Conservation (phyloP, 2,888 invertebrate species). For the Bhutanitis thaidina region DNA sequence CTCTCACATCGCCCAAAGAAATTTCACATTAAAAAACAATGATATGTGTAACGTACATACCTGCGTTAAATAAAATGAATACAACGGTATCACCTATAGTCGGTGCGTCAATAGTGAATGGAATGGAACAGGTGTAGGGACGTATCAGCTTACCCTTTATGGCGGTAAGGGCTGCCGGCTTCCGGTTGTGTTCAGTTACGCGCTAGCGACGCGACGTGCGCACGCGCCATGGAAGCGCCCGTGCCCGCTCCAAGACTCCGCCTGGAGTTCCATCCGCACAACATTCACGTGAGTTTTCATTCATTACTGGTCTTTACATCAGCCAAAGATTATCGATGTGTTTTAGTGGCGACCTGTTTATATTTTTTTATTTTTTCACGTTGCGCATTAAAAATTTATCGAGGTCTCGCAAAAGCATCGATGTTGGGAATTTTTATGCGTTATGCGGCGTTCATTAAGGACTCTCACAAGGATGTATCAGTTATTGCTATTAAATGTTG, state of each 20-base stretch:
- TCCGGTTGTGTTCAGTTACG: slow-evolving; percentile 23
- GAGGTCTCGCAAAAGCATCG: neutral
- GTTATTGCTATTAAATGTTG: neutral
- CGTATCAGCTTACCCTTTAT: slow-evolving; percentile 41
- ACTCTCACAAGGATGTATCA: neutral
- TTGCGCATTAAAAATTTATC: slow-evolving; percentile 7
- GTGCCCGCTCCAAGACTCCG: slow-evolving; percentile 65
- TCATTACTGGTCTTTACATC: neutral
- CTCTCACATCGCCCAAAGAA: too few relatives aligned
- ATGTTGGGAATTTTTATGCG: slow-evolving; percentile 4
- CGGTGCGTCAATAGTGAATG: neutral
- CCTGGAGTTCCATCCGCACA: slow-evolving; percentile 64
- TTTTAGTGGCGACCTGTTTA: neutral
- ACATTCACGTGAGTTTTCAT: slow-evolving; percentile 62
- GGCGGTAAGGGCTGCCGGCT: slow-evolving; percentile 25
- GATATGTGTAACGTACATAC: too few relatives aligned
- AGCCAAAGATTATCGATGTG: too few relatives aligned
- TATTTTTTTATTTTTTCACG: too few relatives aligned
- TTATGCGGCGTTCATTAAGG: neutral
- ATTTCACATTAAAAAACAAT: too few relatives aligned
- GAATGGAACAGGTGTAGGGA: slow-evolving; percentile 34
- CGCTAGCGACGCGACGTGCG: slow-evolving; percentile 33
- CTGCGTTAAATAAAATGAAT: too few relatives aligned
- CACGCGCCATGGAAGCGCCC: slow-evolving; percentile 46
- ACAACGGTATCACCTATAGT: neutral